Evolutionary conservation across 2,113 vertebrate genomes (phyloP), one percentile per base, ranked within the genome.

Genomic region (Dasyornis broadbenti): DNA sequence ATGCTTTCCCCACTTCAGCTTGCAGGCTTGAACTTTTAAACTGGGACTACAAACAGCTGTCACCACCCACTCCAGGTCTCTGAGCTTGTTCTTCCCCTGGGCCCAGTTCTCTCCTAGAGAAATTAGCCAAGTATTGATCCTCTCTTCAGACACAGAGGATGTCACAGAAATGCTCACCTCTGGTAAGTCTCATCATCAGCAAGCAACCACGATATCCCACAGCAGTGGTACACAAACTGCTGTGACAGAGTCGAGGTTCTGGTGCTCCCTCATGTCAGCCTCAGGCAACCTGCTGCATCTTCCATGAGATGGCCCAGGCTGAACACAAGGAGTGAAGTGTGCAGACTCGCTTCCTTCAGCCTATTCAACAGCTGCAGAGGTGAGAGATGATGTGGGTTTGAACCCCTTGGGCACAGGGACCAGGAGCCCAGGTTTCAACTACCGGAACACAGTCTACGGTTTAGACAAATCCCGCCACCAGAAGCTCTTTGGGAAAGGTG

Each of bases 291-390:
- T 39, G 70, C 30, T 52, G 61, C 78, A n/a, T 17, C 27, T 63
- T 35, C 56, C 52, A 24, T 0, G 1, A 31, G 28, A 10, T 0
- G 16, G 23, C 17, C 68, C 47, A 42, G 26, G 65, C n/a, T 26
- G 63, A 50, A 50, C 10, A 8, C 10, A 4, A 12, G 56, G 15
- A 31, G 18, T 2, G 1, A 33, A 27, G 45, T 0, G 3, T n/a
- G n/a, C n/a, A n/a, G n/a, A n/a, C 35, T 52, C 9, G 0, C 39
- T 52, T 42, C 24, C 57, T 44, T 24, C 63, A 45, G 76, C 31
- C 59, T 16, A 1, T 14, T 20, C 37, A 31, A 44, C 37, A 64
- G 31, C 63, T 23, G 4, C 5, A 6, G 50, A 30, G 45, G 22
- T 21, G n/a, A 11, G 23, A 40, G 42, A n/a, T 60, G 63, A n/a